These are phyloP conservation scores for Steinernema carpocapsae DNA, from an alignment of 2,888 invertebrate genomes.

Conservation along the genomic window DNA sequence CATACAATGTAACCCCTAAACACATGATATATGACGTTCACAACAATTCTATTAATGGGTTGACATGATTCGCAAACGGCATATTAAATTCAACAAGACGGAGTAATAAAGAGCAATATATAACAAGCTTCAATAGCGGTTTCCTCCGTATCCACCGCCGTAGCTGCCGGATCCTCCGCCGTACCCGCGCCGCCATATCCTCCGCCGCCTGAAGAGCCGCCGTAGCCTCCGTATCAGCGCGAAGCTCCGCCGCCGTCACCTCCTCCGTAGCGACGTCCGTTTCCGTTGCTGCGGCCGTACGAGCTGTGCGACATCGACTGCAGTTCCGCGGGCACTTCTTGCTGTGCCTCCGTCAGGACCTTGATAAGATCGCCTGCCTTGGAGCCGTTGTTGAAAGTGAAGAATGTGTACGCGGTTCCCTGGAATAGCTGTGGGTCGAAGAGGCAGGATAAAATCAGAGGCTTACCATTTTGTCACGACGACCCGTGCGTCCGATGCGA, in stretches of 20 bases:
- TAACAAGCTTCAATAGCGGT: conserved; percentile 16
- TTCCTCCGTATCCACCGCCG: conserved; percentile 38
- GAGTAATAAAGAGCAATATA: neutral
- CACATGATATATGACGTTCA: too few species aligned
- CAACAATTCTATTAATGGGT: neutral
- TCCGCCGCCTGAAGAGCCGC: conserved; percentile 36
- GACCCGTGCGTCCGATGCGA: conserved; percentile 88
- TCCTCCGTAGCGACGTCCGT: neutral
- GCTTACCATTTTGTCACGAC: conserved; percentile 83
- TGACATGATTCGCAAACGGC: neutral
- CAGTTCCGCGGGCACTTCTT: conserved; percentile 22
- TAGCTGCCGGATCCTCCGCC: conserved; percentile 42
- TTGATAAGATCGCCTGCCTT: conserved; percentile 89
- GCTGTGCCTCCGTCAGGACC: conserved; percentile 80
- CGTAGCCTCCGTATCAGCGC: conserved; percentile 40
- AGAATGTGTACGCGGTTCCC: conserved; percentile 89
- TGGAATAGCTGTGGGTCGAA: conserved; percentile 83
- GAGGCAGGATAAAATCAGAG: conserved; percentile 75
- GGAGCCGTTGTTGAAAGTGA: conserved; percentile 83
- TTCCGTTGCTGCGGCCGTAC: neutral
- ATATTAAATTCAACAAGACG: neutral
- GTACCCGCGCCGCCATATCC: conserved; percentile 26
- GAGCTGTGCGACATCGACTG: conserved; percentile 6
- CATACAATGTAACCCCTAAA: too few species aligned
- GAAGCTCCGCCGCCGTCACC: too few species aligned